A percentile compares a stretch with the other conserved stretches of the same genome.
phyloP scores from a whole-genome alignment of 2,888 invertebrate genomes.

The Cephus sareptanus region DNA sequence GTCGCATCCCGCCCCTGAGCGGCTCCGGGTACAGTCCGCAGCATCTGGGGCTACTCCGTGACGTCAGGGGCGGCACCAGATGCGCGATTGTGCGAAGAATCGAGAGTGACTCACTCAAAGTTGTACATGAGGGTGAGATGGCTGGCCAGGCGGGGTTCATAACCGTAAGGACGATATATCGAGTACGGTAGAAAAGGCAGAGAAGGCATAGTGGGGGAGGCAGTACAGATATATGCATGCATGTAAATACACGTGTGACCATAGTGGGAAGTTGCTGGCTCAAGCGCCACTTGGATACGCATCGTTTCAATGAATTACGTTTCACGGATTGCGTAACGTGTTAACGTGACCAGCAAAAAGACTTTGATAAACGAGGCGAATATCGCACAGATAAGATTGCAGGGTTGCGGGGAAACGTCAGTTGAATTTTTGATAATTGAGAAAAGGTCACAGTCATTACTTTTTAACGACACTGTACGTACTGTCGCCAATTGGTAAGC shows the following conservation, averaged over 20 bases:
- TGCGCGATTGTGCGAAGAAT: slow-evolving; percentile 52
- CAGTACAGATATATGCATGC: too few relatives aligned
- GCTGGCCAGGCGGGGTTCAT: neutral
- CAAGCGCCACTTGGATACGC: neutral
- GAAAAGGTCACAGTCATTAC: neutral
- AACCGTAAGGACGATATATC: neutral
- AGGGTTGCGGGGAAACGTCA: too few relatives aligned
- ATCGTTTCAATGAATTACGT: neutral
- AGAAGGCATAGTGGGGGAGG: neutral
- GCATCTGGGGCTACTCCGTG: neutral
- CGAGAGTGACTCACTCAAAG: slow-evolving; percentile 51
- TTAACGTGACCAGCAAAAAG: neutral
- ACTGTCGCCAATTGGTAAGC: neutral
- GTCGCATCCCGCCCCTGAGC: neutral
- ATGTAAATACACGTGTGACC: neutral
- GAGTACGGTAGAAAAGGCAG: neutral
- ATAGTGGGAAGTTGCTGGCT: neutral
- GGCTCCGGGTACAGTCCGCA: neutral
- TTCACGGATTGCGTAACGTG: neutral
- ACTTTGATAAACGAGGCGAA: neutral
- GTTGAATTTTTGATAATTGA: too few relatives aligned
- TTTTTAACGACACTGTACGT: neutral
- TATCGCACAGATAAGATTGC: too few relatives aligned
- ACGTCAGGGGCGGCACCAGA: slow-evolving; percentile 44
- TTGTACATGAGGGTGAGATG: slow-evolving; percentile 32